Evolutionary conservation across 2,797 vertebrate genomes (phyloP).

Genomic region (Nyctibius grandis): DNA sequence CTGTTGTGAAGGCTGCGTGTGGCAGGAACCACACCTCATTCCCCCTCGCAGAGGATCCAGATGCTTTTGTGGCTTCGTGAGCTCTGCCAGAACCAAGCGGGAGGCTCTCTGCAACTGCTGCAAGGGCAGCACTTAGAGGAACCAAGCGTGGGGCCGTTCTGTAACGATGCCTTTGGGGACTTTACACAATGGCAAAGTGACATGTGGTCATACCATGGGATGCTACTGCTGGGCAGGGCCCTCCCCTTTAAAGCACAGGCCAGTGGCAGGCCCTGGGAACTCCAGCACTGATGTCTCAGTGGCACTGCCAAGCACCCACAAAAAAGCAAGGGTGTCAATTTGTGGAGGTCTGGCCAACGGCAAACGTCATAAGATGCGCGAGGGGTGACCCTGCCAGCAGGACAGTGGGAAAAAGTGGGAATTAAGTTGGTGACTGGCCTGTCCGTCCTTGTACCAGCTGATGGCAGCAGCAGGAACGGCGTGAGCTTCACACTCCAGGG

Average conservation of each 20-base stretch:
- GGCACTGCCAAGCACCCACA: not conserved
- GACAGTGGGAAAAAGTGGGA: not conserved
- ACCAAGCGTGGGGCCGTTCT: not conserved
- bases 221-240: not conserved
- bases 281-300: not conserved
- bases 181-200: not conserved
- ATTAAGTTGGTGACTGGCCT: slow-evolving; percentile 76
- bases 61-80: slow-evolving; percentile 14
- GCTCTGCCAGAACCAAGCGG: not conserved
- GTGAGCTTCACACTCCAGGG: slow-evolving; percentile 88
- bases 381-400: not conserved
- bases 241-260: not conserved
- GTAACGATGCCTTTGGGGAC: not conserved
- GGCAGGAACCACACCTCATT: not conserved
- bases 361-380: fast-evolving
- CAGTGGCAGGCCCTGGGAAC: not conserved
- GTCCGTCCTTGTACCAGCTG: slow-evolving; percentile 96
- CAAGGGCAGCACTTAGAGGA: not conserved
- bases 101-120: not conserved
- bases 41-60: not conserved
- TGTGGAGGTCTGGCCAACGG: not conserved
- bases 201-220: not conserved
- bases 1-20: not conserved
- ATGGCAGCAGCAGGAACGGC: slow-evolving; percentile 86
- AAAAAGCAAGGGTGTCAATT: not conserved